A percentile compares a stretch with the other conserved stretches of the same genome.
Conservation (phyloP, 1,140 invertebrate genomes). For the Riptortus pedestris region DNA sequence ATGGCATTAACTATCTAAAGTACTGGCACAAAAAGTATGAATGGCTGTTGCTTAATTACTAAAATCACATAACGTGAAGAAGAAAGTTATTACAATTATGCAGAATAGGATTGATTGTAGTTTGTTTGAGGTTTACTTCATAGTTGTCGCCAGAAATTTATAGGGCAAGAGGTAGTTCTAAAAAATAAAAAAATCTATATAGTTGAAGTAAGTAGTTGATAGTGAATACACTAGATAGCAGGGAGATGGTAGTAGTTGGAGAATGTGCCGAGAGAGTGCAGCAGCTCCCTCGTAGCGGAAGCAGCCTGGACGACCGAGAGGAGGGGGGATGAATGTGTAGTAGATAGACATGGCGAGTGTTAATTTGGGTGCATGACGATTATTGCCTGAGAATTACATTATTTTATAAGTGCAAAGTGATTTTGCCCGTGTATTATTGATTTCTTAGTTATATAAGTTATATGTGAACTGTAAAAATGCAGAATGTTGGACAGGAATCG, state of each 20-base stretch:
- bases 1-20: too few relatives aligned
- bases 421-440: slow-evolving; percentile 23
- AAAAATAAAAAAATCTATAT: slow-evolving; percentile 8
- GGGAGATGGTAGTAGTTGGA: background rate
- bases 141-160: too few relatives aligned
- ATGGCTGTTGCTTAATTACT: too few relatives aligned
- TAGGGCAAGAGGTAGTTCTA: too few relatives aligned
- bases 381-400: slow-evolving; percentile 35
- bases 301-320: slow-evolving; percentile 25
- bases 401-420: slow-evolving; percentile 30
- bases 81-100: too few relatives aligned
- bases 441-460: slow-evolving; percentile 24
- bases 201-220: background rate
- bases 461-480: slow-evolving; percentile 59
- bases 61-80: too few relatives aligned
- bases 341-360: slow-evolving; percentile 59
- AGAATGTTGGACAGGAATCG: slow-evolving; percentile 70
- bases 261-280: background rate
- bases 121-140: too few relatives aligned
- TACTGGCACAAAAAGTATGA: too few relatives aligned
- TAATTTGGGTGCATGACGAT: slow-evolving; percentile 56
- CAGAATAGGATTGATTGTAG: too few relatives aligned
- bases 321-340: slow-evolving; percentile 35
- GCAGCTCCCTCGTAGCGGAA: slow-evolving; percentile 20
- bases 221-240: background rate